A percentile compares a stretch with the other conserved stretches of the same genome.
These are phyloP conservation scores for Dryomyza anilis DNA, from an alignment of 2,888 invertebrate species.

Conservation along the genomic window DNA sequence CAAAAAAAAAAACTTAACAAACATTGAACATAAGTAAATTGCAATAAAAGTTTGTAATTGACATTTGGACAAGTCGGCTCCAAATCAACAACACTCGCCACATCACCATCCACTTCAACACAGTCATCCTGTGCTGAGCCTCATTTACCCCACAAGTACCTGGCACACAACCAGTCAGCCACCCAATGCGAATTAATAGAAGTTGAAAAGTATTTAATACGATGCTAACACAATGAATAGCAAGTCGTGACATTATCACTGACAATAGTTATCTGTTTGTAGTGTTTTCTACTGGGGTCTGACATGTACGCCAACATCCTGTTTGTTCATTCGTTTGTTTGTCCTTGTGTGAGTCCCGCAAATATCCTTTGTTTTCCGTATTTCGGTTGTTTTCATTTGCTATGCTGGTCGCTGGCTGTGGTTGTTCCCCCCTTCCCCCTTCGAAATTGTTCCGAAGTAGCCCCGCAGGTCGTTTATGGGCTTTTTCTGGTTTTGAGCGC, in stretches of 20 bases:
- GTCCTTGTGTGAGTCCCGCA: too few species aligned
- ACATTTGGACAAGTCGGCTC: constrained; percentile 51
- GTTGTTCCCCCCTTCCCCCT: background rate
- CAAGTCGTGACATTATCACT: background rate
- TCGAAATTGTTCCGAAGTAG: background rate
- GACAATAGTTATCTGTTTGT: background rate
- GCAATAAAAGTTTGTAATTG: constrained; percentile 54
- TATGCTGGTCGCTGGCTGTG: background rate
- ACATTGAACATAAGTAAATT: constrained; percentile 48
- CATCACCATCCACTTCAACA: background rate
- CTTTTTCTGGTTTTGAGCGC: background rate
- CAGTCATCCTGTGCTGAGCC: background rate
- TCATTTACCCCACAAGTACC: background rate
- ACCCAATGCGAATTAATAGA: background rate
- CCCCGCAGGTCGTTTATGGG: constrained; percentile 13
- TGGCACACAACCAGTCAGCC: background rate
- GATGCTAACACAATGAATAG: constrained; percentile 35
- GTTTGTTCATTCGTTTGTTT: background rate
- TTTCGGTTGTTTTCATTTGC: background rate
- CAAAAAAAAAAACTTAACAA: too few species aligned
- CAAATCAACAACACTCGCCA: constrained; percentile 36
- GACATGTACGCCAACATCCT: background rate
- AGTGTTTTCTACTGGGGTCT: constrained; percentile 34
- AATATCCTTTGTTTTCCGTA: constrained; percentile 31
- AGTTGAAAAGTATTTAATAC: background rate